Conservation (phyloP, 2,888 invertebrate genomes). For the Linnaemya tessellans region DNA sequence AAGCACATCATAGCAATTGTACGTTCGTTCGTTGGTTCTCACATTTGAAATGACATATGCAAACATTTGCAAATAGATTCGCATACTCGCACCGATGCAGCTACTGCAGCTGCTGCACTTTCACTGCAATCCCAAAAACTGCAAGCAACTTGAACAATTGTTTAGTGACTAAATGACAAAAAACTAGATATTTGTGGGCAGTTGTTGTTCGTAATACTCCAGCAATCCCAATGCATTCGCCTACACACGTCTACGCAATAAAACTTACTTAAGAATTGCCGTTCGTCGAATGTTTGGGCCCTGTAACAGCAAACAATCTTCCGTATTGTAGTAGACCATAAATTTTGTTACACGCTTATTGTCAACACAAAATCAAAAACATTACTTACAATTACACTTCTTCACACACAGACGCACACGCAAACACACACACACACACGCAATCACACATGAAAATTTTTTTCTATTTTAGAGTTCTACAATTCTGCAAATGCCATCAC, state of each 20-base stretch:
- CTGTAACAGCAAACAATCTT: slow-evolving; percentile 1
- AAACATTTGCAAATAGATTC: slow-evolving; percentile 17
- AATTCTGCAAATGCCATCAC: not conserved
- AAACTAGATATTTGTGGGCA: slow-evolving; percentile 17
- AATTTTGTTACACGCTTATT: slow-evolving; percentile 71
- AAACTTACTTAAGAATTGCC: not conserved
- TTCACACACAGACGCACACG: too few relatives aligned
- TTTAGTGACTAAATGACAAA: slow-evolving; percentile 37
- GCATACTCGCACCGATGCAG: not conserved
- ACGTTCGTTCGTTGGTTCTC: too few relatives aligned
- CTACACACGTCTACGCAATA: not conserved
- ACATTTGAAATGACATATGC: slow-evolving; percentile 38
- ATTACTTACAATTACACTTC: slow-evolving; percentile 64
- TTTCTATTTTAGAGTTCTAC: not conserved
- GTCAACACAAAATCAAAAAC: slow-evolving; percentile 79
- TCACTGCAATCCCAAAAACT: slow-evolving; percentile 35
- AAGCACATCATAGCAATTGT: slow-evolving; percentile 51
- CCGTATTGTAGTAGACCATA: slow-evolving; percentile 68
- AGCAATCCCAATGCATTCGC: not conserved
- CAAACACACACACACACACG: not conserved
- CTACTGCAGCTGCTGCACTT: slow-evolving; percentile 18
- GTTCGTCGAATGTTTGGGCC: not conserved
- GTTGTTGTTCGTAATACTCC: not conserved
- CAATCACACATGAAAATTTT: slow-evolving; percentile 3
- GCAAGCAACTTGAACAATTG: slow-evolving; percentile 28